These are phyloP conservation scores for Phytoseiulus persimilis DNA, from an alignment of 2,888 invertebrate species.

Conservation along the genomic window DNA sequence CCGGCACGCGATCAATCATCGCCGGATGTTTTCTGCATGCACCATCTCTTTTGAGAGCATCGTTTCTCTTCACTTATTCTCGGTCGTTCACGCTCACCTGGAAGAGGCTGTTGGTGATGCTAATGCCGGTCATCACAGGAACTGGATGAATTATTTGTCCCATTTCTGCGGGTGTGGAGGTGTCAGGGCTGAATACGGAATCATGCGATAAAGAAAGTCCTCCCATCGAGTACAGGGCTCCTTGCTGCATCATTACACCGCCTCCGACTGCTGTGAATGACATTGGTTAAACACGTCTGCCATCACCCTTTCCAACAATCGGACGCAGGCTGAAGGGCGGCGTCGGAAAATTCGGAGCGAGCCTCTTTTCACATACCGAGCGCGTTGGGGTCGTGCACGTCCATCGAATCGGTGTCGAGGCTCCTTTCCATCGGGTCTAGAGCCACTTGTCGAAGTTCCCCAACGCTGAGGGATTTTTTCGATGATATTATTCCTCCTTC, in stretches of 20 bases:
- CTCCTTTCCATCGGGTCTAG: constrained; percentile 22
- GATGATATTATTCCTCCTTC: constrained; percentile 28
- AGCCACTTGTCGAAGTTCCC: constrained; percentile 27
- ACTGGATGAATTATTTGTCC: constrained; percentile 36
- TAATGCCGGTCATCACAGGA: constrained; percentile 37
- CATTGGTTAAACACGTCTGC: not conserved
- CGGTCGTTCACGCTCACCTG: not conserved
- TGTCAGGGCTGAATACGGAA: constrained; percentile 38
- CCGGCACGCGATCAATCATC: not conserved
- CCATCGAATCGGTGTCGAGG: constrained; percentile 23
- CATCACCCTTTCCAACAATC: not conserved
- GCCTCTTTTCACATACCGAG: not conserved
- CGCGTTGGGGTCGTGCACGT: constrained; percentile 10
- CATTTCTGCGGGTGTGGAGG: constrained; percentile 34
- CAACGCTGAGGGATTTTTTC: constrained; percentile 19
- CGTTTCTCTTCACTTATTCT: not conserved
- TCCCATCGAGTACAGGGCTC: constrained; percentile 32
- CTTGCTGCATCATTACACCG: constrained; percentile 6
- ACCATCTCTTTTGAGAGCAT: not conserved
- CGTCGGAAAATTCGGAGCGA: too few relatives aligned
- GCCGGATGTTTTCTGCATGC: not conserved
- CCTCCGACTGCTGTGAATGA: constrained; percentile 15
- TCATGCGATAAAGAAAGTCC: constrained; percentile 34
- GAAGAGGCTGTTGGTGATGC: constrained; percentile 39
- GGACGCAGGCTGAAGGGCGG: too few relatives aligned